These are phyloP conservation scores for Saturnia japonica DNA, from an alignment of 2,888 invertebrate genomes.

Conservation along the genomic window DNA sequence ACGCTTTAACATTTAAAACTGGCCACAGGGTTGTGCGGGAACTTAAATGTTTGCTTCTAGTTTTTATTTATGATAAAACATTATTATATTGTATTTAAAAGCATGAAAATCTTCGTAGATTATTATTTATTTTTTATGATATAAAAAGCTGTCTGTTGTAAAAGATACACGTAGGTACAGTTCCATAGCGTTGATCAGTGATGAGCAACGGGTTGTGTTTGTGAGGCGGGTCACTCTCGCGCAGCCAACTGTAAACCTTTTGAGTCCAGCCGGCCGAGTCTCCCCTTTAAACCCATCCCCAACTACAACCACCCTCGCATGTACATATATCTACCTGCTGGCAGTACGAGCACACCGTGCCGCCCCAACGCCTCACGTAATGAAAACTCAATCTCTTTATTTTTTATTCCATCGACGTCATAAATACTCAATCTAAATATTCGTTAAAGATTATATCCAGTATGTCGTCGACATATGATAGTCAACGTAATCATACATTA, in stretches of 20 bases:
- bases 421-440: conserved; percentile 52
- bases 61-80: no score
- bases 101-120: conserved; percentile 6
- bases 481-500: conserved; percentile 9
- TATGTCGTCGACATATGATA: conserved; percentile 14
- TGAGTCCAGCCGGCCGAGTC: conserved; percentile 70
- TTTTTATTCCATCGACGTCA: conserved; percentile 60
- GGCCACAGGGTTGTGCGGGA: no score
- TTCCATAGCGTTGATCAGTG: conserved; percentile 63
- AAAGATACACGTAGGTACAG: conserved; percentile 47
- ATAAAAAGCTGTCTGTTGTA: conserved; percentile 36
- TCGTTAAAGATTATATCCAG: conserved; percentile 21
- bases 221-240: conserved; percentile 80
- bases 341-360: conserved; percentile 59
- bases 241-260: conserved; percentile 81
- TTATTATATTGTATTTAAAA: background rate
- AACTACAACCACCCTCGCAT: conserved; percentile 24
- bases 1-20: no score
- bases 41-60: no score
- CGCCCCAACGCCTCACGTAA: conserved; percentile 78
- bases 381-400: conserved; percentile 77
- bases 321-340: conserved; percentile 48
- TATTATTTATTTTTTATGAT: conserved; percentile 16
- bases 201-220: conserved; percentile 64
- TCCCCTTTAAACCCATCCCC: conserved; percentile 38